These are phyloP conservation scores for Hydrophis major DNA, from an alignment of 2,797 vertebrate species.

Conservation along the genomic window DNA sequence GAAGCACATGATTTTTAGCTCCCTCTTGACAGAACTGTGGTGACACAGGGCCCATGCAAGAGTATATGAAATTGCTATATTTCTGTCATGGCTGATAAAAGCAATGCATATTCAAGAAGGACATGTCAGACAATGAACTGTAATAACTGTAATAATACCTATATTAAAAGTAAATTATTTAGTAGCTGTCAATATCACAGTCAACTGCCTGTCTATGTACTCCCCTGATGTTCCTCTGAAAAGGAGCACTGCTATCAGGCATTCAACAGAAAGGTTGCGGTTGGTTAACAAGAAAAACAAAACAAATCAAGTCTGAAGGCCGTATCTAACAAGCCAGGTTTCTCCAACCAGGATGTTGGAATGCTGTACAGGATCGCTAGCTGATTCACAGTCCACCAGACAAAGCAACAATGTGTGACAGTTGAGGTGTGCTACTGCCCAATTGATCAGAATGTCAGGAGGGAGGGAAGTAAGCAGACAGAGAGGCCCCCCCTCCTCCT, in stretches of 20 bases:
- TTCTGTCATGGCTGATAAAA: conserved; percentile 57
- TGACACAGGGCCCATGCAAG: conserved; percentile 58
- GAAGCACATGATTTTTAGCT: conserved; percentile 62
- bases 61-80: conserved; percentile 61
- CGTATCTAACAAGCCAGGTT: neutral
- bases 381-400: neutral
- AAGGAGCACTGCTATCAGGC: neutral
- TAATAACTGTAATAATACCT: conserved; percentile 52
- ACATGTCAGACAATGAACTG: conserved; percentile 48
- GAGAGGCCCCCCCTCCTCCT: neutral
- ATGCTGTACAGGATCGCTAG: neutral
- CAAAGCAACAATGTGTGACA: neutral
- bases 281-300: neutral
- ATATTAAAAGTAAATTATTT: conserved; percentile 42
- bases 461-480: neutral
- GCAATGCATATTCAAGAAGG: conserved; percentile 48
- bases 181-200: conserved; percentile 43
- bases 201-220: neutral
- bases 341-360: neutral
- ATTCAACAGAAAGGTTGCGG: neutral
- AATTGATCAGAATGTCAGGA: neutral
- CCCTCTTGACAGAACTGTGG: conserved; percentile 62
- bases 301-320: neutral
- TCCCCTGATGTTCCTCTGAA: conserved; percentile 15
- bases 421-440: neutral